Base-by-base conservation (phyloP, 2,113 vertebrate species). In the Monopterus albus region DNA sequence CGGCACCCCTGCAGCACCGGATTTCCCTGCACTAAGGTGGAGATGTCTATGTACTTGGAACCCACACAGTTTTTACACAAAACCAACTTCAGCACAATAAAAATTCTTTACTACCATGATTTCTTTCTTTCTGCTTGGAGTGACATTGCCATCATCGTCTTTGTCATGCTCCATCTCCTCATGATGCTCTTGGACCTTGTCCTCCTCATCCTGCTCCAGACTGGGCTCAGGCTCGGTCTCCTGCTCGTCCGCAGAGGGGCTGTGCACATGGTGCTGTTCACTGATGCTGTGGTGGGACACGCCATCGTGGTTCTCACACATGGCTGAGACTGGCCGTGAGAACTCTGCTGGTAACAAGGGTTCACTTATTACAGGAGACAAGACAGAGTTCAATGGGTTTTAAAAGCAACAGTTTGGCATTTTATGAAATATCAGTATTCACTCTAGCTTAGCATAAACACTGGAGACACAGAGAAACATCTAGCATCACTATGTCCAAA, bases 41-140 rank as follows among this genome's bases (percentile, higher is more conserved):
- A 36, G 57, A 10, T 60, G 43, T 51, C 23, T 15, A n/a, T 65
- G 10, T 25, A 53, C 7, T 13, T 58, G 33, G 50, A 14, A 49
- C 57, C 21, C 13, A 21, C 33, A 23, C n/a, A n/a, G n/a, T 33
- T 55, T 21, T 12, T 11, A 31, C 15, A 40, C 8, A 31, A 31
- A 31, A 31, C 29, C 29, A 1, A 29, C 13, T 52, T 23, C 3
- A 35, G 3, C 17, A 18, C n/a, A 51, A 23, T 21, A 6, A 13
- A 40, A 49, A 51, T 42, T 23, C 26, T 50, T 42, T 6, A 45
- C 23, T 95, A 98, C 97, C 96, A 96, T 96, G 25, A 98, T 90
- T 58, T 99, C 97, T 57, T 95, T 98, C 91, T 97, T 98, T 80
- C 93, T 97, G 21, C 95, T 98, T 0, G 97, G 97, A 0, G 95